Conservation (phyloP, 2,113 vertebrate genomes). For the Garra rufa region DNA sequence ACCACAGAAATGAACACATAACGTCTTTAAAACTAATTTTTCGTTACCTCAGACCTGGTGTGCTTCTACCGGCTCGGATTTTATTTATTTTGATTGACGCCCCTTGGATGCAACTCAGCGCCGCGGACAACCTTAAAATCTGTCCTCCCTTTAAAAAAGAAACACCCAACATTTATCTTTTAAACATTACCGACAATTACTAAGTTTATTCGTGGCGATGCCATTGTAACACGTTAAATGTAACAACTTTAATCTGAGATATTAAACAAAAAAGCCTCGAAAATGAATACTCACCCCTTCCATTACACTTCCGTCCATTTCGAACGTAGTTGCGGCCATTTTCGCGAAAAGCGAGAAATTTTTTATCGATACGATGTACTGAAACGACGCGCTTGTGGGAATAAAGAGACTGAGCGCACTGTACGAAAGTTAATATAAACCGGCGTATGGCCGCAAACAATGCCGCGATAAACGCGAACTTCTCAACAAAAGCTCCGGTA, state of each 20-base stretch:
- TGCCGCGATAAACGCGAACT: slow-evolving; percentile 57
- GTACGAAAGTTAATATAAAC: slow-evolving; percentile 27
- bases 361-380: too few species aligned
- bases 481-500: slow-evolving; percentile 45
- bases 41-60: slow-evolving; percentile 89
- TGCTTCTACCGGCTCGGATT: slow-evolving; percentile 92
- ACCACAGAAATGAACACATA: background rate
- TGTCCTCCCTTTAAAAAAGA: slow-evolving; percentile 86
- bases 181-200: background rate
- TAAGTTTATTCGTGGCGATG: background rate
- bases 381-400: background rate
- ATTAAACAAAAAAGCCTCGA: background rate
- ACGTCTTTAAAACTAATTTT: background rate
- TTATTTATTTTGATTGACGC: slow-evolving; percentile 83
- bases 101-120: slow-evolving; percentile 89
- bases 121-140: slow-evolving; percentile 88
- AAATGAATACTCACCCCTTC: slow-evolving; percentile 85
- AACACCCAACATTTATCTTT: background rate
- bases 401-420: background rate
- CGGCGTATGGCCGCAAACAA: slow-evolving; percentile 58
- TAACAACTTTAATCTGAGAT: background rate
- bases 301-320: slow-evolving; percentile 92
- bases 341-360: slow-evolving; percentile 52
- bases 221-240: background rate
- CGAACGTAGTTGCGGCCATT: slow-evolving; percentile 74